Base-by-base conservation (phyloP, 2,797 vertebrate genomes). In the Notolepis coatsorum region DNA sequence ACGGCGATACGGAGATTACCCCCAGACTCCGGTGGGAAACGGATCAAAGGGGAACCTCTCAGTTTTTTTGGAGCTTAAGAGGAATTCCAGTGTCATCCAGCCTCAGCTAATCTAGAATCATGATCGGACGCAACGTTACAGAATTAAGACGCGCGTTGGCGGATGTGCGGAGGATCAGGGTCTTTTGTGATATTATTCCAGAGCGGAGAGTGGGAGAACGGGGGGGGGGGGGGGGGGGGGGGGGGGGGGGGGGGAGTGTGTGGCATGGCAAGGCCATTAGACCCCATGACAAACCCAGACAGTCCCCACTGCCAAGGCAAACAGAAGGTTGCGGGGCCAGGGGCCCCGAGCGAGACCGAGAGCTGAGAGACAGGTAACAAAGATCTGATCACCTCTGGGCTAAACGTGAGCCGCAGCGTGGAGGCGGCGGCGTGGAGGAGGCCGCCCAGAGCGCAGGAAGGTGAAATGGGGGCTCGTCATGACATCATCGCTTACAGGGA, bases 231-330 rank as follows among this genome's bases (percentile, higher is more conserved):
- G 76, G 81, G 75, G 74, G 72, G 83, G 37, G 71, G 59, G 60
- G 84, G 73, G 58, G 73, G 62, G 41, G 15, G 75, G 76, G 81
- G 75, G 74, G 72, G 83, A 83, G 73, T 51, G 69, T 67, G 77
- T 82, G 84, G 88, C 85, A 89, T 81, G 83, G 85, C 80, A 82
- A 82, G 82, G 77, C 61, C 83, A 83, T 89, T 88, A 89, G 72
- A 72, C 59, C 67, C 65, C 43, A 77, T 65, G 81, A 85, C 55
- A 66, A 58, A 84, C 82, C 79, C 87, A 92, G 89, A 86, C 83
- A 10, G 62, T 30, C 41, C 8, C 15, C 55, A 33, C 37, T 70
- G 89, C 90, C 90, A 92, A 92, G 73, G 35, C 68, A 90, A 91
- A 90, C 84, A 92, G 64, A 39, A 52, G 74, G 72, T 75, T 73